Conservation (phyloP, 1,140 invertebrate genomes). For the Drosophila chauvacae region DNA sequence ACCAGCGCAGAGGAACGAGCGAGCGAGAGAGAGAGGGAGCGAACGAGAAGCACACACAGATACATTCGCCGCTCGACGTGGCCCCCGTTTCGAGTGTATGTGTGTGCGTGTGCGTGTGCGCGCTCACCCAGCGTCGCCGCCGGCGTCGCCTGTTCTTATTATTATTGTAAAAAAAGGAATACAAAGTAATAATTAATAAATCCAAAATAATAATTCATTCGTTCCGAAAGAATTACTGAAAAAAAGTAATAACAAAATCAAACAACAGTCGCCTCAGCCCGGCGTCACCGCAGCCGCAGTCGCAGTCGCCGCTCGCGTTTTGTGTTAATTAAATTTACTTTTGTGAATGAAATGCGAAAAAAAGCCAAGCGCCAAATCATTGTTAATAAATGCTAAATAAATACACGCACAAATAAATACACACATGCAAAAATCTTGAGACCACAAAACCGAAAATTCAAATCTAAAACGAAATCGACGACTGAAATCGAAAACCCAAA, state of each 20-base stretch:
- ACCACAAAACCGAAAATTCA: slow-evolving; percentile 32
- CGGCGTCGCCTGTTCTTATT: slow-evolving; percentile 51
- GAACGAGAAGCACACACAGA: slow-evolving; percentile 37
- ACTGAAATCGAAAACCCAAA: slow-evolving; percentile 16
- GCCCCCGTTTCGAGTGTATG: slow-evolving; percentile 51
- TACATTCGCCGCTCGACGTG: slow-evolving; percentile 58
- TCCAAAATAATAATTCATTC: slow-evolving; percentile 10
- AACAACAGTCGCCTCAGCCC: slow-evolving; percentile 38
- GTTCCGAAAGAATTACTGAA: slow-evolving; percentile 5
- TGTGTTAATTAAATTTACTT: slow-evolving; percentile 84
- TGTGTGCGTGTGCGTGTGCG: slow-evolving; percentile 45
- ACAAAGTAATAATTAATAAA: slow-evolving; percentile 7
- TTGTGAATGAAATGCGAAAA: slow-evolving; percentile 83
- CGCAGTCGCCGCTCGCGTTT: slow-evolving; percentile 30
- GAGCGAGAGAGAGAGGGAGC: slow-evolving; percentile 31
- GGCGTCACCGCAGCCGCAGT: slow-evolving; percentile 4
- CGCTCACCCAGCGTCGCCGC: slow-evolving; percentile 30
- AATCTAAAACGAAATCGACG: slow-evolving; percentile 30
- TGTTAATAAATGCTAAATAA: slow-evolving; percentile 83
- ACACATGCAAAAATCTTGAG: slow-evolving; percentile 5
- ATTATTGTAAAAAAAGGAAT: slow-evolving; percentile 53
- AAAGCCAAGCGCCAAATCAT: slow-evolving; percentile 80
- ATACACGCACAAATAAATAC: slow-evolving; percentile 40
- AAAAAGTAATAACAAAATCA: slow-evolving; percentile 54
- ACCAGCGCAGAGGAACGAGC: slow-evolving; percentile 25